Evolutionary conservation across 2,113 vertebrate species (phyloP), one percentile per base, ranked within the genome.

Genomic region (Psephotus haematonotus): DNA sequence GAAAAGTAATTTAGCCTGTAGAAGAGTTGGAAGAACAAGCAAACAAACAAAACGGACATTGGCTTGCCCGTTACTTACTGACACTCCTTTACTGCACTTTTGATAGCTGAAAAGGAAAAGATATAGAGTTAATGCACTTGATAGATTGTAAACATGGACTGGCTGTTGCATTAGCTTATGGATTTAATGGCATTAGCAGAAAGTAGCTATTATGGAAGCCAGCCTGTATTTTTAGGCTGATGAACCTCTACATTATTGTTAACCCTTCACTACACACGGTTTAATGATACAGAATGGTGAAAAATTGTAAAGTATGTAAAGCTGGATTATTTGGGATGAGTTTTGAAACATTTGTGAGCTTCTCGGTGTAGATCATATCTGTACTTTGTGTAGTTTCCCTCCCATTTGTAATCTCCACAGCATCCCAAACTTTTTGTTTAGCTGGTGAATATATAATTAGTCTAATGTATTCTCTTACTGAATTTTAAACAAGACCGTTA

Each of bases 401-500:
- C 90, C 97, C 72, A 84, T 95, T 97, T 96, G 50, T 94, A 93
- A 96, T 90, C 96, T 88, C 86, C 49, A 25, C 91, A 69, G 75
- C 93, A 93, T 95, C 88, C 89, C 95, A 95, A 97, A 97, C 91
- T 97, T 97, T 74, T 94, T 97, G 96, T 98, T 98, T 97, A 97
- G 95, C 92, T 77, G 94, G 49, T 96, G 97, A 97, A 98, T 98
- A 97, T 95, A 89, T 96, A 98, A 98, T 98, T 97, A 97, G 97
- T 69, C 96, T 98, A 98, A 98, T 98, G 96, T 94, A 97, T 97
- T 98, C 97, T 97, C 96, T 98, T 96, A 91, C 98, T 97, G 98
- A 98, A 98, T 98, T 98, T 98, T 98, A 98, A 98, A 98, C 95
- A 97, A 98, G 97, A 97, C 98, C 97, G 98, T 98, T 98, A 98